Base-by-base conservation (phyloP, 2,888 invertebrate genomes). In the Alentia gelatinosa region DNA sequence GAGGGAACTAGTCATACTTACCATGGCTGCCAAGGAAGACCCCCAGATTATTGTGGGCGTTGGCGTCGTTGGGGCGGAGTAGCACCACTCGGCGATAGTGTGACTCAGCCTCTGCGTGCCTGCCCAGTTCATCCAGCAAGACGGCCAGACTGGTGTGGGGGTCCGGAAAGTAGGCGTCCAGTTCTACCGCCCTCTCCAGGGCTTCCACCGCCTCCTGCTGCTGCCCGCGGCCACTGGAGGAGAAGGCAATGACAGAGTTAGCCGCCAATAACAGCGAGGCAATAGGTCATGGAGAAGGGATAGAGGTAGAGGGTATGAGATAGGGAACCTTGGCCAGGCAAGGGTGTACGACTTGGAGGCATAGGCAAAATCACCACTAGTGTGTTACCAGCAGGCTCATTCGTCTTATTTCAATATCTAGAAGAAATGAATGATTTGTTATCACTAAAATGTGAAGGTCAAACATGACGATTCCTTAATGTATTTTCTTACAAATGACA, bases 21-120 rank as follows among this genome's bases (percentile, higher is more conserved):
- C 90, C 47, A 33, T 42, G 74, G 42, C 75, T 75, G 37, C 75
- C 63, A 4, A 90, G 75, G 39, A 75, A 90, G 75, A 75, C 75
- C 9, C 75, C 90, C 40, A 90, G 39, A 75, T 90, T 90, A 42
- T 90, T 90, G 42, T 42, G 30, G 7, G 90, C 90, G 63, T 75
- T 90, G 35, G 90, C 90, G 47, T 90, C 74, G 12, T 40, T 30
- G 37, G 90, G 90, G n/a, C 42, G 23, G 30, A 90, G 37, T 26
- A 3, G 19, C 40, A 90, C 47, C 75, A 75, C 90, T 30, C 26
- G n/a, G 15, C 42, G 15, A 39, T 90, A 90, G 74, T 74, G 75
- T 3, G 9, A n/a, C 42, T 90, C 90, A 0, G 90, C 90, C 37
- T 90, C 90, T 30, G n/a, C 12, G 90, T 74, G 74, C 12, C 63